Percentiles rank a stretch among this genome's conserved stretches.
These are phyloP conservation scores for Spea multiplicata DNA, from an alignment of 2,113 vertebrate species.

Conservation along the genomic window DNA sequence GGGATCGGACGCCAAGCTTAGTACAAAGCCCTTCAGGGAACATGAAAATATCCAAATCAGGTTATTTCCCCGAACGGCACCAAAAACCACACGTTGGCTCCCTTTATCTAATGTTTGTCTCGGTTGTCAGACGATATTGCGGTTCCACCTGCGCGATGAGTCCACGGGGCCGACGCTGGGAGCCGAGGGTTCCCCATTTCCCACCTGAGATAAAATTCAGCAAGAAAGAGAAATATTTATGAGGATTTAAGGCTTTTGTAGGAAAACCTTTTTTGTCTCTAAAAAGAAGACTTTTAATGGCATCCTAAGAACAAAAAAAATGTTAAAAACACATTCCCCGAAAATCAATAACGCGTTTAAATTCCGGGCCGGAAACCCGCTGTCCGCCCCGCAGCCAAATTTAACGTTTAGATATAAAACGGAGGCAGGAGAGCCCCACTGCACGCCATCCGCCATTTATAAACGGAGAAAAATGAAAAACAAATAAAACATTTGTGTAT, in stretches of 20 bases:
- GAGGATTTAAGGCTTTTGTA: background rate
- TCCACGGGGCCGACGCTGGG: background rate
- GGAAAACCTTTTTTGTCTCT: background rate
- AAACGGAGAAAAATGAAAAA: no score
- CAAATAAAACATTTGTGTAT: no score
- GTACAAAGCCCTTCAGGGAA: no score
- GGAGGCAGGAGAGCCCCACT: no score
- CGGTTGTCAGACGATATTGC: no score
- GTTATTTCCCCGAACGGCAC: no score
- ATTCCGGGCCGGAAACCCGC: background rate
- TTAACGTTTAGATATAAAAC: background rate
- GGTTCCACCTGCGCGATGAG: background rate
- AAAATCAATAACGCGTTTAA: background rate
- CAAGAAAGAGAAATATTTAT: background rate
- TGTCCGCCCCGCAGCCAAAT: background rate
- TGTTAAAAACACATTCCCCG: background rate
- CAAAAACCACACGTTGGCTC: no score
- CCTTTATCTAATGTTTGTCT: no score
- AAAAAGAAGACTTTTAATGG: background rate
- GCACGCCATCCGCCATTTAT: no score
- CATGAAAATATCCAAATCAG: no score
- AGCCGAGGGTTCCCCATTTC: background rate
- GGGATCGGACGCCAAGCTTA: no score
- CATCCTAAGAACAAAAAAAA: background rate
- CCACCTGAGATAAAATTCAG: background rate